Percentiles rank a stretch among this genome's conserved stretches.
Evolutionary conservation across 2,113 vertebrate genomes (phyloP).

Genomic region (Siniperca knerii): DNA sequence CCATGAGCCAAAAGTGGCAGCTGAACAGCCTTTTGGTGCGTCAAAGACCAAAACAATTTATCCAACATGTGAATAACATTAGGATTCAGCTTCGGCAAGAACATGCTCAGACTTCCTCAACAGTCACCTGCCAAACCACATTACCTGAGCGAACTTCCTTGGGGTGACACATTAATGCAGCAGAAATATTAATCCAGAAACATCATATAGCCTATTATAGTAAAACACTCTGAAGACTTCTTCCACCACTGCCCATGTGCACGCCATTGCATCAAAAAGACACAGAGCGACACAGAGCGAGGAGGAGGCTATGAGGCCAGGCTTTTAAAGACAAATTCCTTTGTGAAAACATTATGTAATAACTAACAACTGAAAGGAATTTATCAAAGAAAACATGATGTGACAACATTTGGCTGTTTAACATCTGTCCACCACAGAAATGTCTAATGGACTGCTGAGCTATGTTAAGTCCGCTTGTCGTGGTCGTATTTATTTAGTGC

Average conservation of each 20-base stretch:
- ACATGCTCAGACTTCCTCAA: not conserved
- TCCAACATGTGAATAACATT: not conserved
- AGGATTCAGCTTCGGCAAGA: not conserved
- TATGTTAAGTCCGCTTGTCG: no score
- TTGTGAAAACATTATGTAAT: not conserved
- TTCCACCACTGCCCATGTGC: no score
- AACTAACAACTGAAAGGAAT: not conserved
- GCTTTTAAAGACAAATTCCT: not conserved
- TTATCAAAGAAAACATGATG: not conserved
- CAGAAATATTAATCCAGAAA: no score
- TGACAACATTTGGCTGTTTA: not conserved
- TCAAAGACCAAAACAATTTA: constrained; percentile 5
- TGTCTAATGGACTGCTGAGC: not conserved
- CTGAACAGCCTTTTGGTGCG: not conserved
- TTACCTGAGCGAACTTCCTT: no score
- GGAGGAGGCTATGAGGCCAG: no score
- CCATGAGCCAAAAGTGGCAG: not conserved
- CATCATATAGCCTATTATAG: no score
- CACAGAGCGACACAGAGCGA: no score
- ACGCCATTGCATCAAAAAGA: no score
- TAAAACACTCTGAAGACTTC: no score
- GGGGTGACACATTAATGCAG: no score
- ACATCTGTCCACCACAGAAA: not conserved
- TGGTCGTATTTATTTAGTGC: no score
- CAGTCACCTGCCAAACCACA: not conserved